Evolutionary conservation across 2,797 vertebrate species (phyloP).

Genomic region (Danio aesculapii): DNA sequence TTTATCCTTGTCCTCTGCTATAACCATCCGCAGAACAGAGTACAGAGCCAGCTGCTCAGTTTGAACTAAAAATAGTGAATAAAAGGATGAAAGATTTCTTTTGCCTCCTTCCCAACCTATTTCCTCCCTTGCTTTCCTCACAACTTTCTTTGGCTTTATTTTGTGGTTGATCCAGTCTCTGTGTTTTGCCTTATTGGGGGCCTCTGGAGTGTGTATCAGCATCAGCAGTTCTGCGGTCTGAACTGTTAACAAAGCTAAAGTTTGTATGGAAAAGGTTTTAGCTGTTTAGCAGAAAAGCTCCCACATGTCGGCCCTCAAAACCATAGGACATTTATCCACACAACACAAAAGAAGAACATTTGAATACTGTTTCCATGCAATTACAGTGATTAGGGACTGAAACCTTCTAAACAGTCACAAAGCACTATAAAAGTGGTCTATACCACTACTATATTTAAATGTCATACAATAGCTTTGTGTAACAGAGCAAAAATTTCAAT

Average conservation of each 20-base stretch:
- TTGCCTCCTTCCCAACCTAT: not conserved
- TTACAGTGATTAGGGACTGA: not conserved
- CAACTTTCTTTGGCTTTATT: slow-evolving; percentile 19
- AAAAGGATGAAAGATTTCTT: slow-evolving; percentile 32
- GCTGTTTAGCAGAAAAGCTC: slow-evolving; percentile 2
- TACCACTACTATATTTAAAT: not conserved
- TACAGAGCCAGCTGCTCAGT: slow-evolving; percentile 32
- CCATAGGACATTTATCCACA: not conserved
- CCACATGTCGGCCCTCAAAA: slow-evolving; percentile 7
- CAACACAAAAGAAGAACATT: slow-evolving; percentile 16
- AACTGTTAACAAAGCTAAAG: slow-evolving; percentile 17
- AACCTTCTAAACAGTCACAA: not conserved
- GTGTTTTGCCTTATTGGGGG: slow-evolving; percentile 14
- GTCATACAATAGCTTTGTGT: not conserved
- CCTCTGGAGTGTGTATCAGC: not conserved
- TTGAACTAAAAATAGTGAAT: slow-evolving; percentile 36
- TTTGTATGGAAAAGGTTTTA: slow-evolving; percentile 21
- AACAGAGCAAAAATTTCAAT: not conserved
- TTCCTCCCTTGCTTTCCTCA: not conserved
- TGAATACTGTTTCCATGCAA: slow-evolving; percentile 5
- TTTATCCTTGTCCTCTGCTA: slow-evolving; percentile 37
- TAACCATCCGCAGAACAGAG: slow-evolving; percentile 32
- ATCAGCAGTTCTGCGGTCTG: not conserved
- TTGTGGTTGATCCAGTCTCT: slow-evolving; percentile 14
- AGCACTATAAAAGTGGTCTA: not conserved